These are phyloP conservation scores for Lycaon pictus DNA, from an alignment of 2,113 vertebrate genomes.

Conservation along the genomic window DNA sequence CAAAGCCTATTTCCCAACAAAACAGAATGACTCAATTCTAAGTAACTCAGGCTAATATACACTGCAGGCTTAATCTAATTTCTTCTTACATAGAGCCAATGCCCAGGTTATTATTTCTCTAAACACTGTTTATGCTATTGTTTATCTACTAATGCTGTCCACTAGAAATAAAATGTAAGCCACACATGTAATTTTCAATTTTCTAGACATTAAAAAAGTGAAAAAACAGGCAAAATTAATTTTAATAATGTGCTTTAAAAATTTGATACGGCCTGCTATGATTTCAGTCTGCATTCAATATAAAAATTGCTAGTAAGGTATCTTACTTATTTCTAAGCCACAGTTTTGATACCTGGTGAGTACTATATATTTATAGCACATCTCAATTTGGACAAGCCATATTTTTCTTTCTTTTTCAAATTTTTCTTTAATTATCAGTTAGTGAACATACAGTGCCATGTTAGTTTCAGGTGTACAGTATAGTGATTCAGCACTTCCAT, in stretches of 20 bases:
- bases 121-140: neutral
- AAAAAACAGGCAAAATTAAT: conserved; percentile 6
- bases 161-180: neutral
- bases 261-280: neutral
- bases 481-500: neutral
- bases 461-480: neutral
- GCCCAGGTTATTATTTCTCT: neutral
- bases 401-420: neutral
- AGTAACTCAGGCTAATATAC: neutral
- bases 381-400: neutral
- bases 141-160: neutral
- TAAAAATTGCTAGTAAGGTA: neutral
- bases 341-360: neutral
- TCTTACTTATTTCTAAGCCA: neutral
- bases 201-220: neutral
- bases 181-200: neutral
- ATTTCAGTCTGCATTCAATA: conserved; percentile 10
- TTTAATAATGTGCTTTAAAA: conserved; percentile 6
- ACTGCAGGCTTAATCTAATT: neutral
- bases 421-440: neutral
- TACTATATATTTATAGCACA: neutral
- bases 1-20: neutral
- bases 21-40: conserved; percentile 30
- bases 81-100: neutral
- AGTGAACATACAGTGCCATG: neutral